Evolutionary conservation across 1,140 invertebrate genomes (phyloP).

Genomic region (Ctenoplectra terminalis): DNA sequence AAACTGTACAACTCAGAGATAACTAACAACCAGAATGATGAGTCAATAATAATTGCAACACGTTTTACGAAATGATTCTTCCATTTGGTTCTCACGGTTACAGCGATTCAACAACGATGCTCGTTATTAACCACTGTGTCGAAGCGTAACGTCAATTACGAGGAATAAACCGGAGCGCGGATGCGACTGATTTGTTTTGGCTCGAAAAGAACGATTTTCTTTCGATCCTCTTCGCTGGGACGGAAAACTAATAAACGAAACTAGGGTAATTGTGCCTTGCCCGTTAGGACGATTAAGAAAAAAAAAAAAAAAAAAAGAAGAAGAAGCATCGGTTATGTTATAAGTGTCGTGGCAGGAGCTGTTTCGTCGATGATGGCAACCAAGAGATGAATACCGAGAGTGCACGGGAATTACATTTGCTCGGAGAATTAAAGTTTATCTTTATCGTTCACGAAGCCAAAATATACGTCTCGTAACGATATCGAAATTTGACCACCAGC

Average conservation of each 20-base stretch:
- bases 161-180: neutral
- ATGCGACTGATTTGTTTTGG: constrained; percentile 4
- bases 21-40: no score
- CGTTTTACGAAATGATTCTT: no score
- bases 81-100: no score
- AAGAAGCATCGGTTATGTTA: constrained; percentile 37
- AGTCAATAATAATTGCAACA: no score
- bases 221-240: neutral
- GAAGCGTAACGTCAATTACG: constrained; percentile 3
- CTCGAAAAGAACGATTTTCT: constrained; percentile 17
- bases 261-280: constrained; percentile 43
- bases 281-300: constrained; percentile 46
- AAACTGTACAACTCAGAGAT: neutral
- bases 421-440: neutral
- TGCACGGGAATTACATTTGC: neutral
- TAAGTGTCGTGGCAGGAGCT: neutral
- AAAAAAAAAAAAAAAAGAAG: constrained; percentile 50
- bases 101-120: no score
- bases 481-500: neutral
- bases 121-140: no score
- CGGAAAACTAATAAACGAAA: constrained; percentile 49
- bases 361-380: constrained; percentile 6
- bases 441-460: neutral
- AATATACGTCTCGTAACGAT: neutral
- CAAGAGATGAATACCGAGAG: neutral